Conservation (phyloP, 2,113 vertebrate species). For the Lanius ludovicianus region DNA sequence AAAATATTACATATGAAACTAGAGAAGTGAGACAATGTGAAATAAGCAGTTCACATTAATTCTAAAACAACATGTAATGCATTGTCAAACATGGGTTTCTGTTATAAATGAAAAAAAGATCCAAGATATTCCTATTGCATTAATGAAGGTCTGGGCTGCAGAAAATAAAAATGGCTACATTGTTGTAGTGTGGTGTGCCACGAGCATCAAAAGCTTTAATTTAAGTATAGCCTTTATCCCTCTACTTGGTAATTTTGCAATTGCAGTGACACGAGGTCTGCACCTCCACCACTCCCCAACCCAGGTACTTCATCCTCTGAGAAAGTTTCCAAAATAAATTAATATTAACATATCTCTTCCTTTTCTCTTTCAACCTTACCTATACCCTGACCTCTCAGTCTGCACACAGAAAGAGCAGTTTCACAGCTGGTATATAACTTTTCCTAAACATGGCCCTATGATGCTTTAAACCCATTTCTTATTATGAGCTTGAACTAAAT, state of each 20-base stretch:
- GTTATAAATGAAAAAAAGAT: not conserved
- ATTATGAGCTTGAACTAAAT: not conserved
- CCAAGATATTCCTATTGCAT: not conserved
- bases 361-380: not conserved
- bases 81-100: not conserved
- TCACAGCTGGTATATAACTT: not conserved
- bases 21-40: not conserved
- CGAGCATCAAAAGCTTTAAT: not conserved
- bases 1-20: not conserved
- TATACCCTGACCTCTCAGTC: not conserved
- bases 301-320: not conserved
- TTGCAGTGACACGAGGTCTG: not conserved
- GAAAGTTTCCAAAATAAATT: not conserved
- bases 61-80: not conserved
- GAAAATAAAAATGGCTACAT: not conserved
- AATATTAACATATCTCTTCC: not conserved
- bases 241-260: not conserved
- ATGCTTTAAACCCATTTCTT: not conserved
- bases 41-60: not conserved
- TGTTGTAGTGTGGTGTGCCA: not conserved
- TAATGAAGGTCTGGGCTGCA: not conserved
- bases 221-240: not conserved
- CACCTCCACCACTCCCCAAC: not conserved
- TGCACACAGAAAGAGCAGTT: not conserved
- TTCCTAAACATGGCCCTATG: not conserved